phyloP scores from a whole-genome alignment of 2,113 vertebrate species.

The Dipodomys spectabilis region DNA sequence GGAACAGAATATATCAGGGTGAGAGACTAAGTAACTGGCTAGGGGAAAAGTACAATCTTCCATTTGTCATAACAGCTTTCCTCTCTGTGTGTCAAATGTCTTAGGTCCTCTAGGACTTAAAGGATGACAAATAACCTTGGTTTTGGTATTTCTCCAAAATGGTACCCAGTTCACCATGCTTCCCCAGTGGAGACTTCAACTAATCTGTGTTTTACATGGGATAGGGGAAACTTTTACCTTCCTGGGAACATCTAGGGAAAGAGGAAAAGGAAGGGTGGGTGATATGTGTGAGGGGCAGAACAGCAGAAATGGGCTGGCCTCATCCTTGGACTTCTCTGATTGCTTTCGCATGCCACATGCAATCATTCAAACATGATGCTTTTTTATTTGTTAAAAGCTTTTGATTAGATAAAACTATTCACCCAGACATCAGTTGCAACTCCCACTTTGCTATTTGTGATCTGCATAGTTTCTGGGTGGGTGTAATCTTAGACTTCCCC shows the following conservation, averaged over 20 bases:
- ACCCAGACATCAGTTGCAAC: background rate
- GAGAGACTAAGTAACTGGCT: conserved; percentile 54
- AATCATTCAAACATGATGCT: background rate
- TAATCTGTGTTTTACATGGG: conserved; percentile 56
- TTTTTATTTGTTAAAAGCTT: background rate
- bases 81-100: conserved; percentile 66
- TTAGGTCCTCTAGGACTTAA: conserved; percentile 63
- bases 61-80: conserved; percentile 18
- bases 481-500: background rate
- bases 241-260: background rate
- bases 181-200: conserved; percentile 50
- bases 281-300: background rate
- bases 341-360: background rate
- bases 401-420: background rate
- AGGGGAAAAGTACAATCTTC: conserved; percentile 49
- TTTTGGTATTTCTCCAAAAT: conserved; percentile 65
- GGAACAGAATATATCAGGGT: background rate
- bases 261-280: background rate
- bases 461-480: background rate
- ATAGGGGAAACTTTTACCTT: background rate
- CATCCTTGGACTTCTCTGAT: background rate
- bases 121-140: conserved; percentile 73
- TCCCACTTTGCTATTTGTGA: background rate
- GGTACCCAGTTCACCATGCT: conserved; percentile 66
- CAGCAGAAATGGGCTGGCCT: background rate